Conservation (phyloP, 2,113 vertebrate species). For the Promerops cafer region DNA sequence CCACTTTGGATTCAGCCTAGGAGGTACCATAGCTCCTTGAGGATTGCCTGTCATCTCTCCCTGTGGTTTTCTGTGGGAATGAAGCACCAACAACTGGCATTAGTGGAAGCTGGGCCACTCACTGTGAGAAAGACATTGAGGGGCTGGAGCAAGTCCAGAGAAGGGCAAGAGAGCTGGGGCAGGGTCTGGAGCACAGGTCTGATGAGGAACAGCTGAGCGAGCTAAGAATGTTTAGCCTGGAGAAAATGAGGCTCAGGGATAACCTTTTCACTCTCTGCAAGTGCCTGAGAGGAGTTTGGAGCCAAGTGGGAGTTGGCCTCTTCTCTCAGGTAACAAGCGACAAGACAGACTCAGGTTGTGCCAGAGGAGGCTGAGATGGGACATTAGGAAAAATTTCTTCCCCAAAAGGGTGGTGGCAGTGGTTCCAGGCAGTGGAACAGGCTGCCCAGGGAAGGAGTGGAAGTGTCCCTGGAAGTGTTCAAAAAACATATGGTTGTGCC, state of each 20-base stretch:
- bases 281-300: not conserved
- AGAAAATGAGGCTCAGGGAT: not conserved
- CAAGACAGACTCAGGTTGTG: not conserved
- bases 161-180: fast-evolving
- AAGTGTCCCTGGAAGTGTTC: not conserved
- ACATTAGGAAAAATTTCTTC: not conserved
- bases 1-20: not conserved
- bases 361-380: not conserved
- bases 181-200: not conserved
- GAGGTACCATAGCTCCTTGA: not conserved
- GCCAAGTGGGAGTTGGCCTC: not conserved
- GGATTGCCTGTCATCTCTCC: not conserved
- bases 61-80: not conserved
- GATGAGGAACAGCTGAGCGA: not conserved
- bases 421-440: not conserved
- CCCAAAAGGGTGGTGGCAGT: not conserved
- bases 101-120: not conserved
- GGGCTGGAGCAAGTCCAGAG: not conserved
- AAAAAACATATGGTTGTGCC: not conserved
- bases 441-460: not conserved
- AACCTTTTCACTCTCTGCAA: not conserved
- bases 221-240: not conserved
- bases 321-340: not conserved
- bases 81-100: not conserved
- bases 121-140: not conserved